Evolutionary conservation across 2,113 vertebrate species (phyloP).

Genomic region (Perca flavescens): DNA sequence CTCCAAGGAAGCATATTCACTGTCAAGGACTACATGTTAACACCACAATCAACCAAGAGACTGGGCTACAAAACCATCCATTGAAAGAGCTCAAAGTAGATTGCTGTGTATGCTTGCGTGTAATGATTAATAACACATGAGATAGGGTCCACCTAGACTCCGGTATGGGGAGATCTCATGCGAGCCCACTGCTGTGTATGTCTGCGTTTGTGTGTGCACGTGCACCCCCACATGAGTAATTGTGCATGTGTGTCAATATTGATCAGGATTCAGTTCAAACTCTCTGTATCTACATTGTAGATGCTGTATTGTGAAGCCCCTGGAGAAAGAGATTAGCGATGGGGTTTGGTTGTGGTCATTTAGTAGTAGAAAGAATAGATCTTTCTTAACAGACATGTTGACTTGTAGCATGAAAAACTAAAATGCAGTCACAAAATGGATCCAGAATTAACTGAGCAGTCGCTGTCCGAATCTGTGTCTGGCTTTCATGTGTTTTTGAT

Average conservation of each 20-base stretch:
- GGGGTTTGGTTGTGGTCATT: not conserved
- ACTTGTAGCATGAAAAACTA: not conserved
- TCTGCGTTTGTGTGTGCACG: too few relatives aligned
- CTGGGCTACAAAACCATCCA: not conserved
- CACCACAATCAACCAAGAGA: not conserved
- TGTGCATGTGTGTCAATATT: not conserved
- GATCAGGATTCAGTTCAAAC: not conserved
- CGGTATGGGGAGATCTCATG: not conserved
- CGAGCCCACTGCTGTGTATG: not conserved
- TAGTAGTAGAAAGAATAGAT: not conserved
- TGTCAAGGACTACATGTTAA: slow-evolving; percentile 11
- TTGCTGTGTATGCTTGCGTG: slow-evolving; percentile 8
- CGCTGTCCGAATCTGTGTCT: too few relatives aligned
- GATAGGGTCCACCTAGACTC: not conserved
- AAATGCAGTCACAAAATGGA: not conserved
- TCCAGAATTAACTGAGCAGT: too few relatives aligned
- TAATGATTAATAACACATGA: slow-evolving; percentile 17
- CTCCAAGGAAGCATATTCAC: not conserved
- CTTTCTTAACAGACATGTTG: not conserved
- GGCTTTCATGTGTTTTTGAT: not conserved
- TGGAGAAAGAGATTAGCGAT: not conserved
- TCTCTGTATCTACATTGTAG: not conserved
- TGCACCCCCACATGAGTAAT: not conserved
- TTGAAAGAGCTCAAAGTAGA: slow-evolving; percentile 17
- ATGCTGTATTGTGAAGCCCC: not conserved